phyloP scores from a whole-genome alignment of 2,888 invertebrate species.

The Dasysyrphus tricinctus region DNA sequence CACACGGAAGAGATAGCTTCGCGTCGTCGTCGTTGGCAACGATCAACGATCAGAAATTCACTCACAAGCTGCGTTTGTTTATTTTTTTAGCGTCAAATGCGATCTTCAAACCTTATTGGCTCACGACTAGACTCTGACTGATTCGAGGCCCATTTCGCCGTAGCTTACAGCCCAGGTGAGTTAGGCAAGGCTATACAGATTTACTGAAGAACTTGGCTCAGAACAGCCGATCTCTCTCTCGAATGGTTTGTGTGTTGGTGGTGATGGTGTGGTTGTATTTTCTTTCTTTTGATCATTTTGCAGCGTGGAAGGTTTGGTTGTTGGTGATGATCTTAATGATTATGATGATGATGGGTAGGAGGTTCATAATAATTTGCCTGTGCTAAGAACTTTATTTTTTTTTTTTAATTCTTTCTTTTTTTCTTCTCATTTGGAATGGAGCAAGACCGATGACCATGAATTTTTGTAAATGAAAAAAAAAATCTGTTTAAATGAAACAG shows the following conservation, averaged over 20 bases:
- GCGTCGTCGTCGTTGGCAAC: constrained; percentile 17
- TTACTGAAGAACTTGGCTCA: constrained; percentile 24
- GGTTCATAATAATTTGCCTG: constrained; percentile 52
- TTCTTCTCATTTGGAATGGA: constrained; percentile 7
- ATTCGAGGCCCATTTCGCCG: constrained; percentile 55
- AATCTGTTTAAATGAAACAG: constrained; percentile 18
- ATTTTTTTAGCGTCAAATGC: constrained; percentile 38
- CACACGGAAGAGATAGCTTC: constrained; percentile 34
- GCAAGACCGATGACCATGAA: constrained; percentile 43
- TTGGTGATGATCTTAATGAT: constrained; percentile 9
- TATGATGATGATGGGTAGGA: constrained; percentile 60
- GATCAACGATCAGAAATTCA: constrained; percentile 48
- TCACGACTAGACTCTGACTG: constrained; percentile 73
- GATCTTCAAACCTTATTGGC: constrained; percentile 67
- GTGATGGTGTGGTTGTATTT: constrained; percentile 38
- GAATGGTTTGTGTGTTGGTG: constrained; percentile 6
- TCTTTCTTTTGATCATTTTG: constrained; percentile 41
- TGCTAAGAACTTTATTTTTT: constrained; percentile 40
- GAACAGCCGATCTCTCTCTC: constrained; percentile 33
- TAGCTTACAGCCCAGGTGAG: constrained; percentile 43
- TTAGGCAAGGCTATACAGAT: not conserved
- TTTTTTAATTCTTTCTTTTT: constrained; percentile 38
- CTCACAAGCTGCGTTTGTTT: constrained; percentile 22
- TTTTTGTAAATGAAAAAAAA: constrained; percentile 22
- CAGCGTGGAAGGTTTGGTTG: constrained; percentile 41